phyloP scores from a whole-genome alignment of 2,113 vertebrate species.

The Mesocricetus auratus region DNA sequence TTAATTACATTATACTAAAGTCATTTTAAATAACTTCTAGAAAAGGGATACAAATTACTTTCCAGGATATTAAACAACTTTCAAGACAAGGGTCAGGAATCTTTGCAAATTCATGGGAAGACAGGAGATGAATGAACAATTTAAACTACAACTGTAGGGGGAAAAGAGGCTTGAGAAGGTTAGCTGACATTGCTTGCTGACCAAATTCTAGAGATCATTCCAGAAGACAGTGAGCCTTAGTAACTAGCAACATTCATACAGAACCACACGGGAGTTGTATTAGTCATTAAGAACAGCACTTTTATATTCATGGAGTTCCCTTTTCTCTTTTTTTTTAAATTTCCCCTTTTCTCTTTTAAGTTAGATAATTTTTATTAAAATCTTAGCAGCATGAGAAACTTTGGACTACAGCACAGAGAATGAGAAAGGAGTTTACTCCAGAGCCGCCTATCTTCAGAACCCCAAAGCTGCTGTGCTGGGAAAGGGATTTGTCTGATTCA shows the following conservation, averaged over 20 bases:
- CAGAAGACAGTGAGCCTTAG: background rate
- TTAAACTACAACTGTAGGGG: background rate
- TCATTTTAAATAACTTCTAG: conserved; percentile 54
- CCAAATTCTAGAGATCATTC: background rate
- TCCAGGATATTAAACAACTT: conserved; percentile 42
- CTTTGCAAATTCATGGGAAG: background rate
- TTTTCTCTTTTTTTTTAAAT: background rate
- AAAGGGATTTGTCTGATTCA: background rate
- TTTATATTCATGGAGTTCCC: background rate
- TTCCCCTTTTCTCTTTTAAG: background rate
- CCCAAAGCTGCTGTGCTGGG: background rate
- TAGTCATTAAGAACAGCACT: background rate
- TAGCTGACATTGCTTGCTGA: background rate
- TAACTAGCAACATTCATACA: background rate
- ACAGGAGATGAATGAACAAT: background rate
- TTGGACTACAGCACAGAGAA: background rate
- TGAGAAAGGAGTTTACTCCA: background rate
- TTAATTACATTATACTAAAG: conserved; percentile 49
- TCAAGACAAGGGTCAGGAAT: conserved; percentile 42
- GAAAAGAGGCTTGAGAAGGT: background rate
- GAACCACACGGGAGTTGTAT: background rate
- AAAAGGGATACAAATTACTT: conserved; percentile 63
- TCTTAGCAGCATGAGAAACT: background rate
- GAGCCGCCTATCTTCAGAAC: fast-evolving
- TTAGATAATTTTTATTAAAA: background rate